Evolutionary conservation across 2,888 invertebrate species (phyloP).

Genomic region (Drosophila pegasa): DNA sequence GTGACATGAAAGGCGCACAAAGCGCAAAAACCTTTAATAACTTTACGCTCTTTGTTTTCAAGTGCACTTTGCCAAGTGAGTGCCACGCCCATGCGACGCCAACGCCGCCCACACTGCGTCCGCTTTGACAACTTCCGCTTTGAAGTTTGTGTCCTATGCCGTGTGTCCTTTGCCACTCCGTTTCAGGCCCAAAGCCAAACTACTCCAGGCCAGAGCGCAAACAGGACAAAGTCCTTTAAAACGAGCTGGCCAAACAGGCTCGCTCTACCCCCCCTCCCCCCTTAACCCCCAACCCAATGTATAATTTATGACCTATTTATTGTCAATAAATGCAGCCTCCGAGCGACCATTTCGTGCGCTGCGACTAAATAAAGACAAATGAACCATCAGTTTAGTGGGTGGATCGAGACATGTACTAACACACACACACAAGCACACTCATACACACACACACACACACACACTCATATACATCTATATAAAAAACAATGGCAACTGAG

Average conservation of each 20-base stretch:
- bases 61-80: slow-evolving; percentile 63
- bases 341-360: slow-evolving; percentile 72
- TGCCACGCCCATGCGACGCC: slow-evolving; percentile 42
- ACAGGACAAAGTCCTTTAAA: slow-evolving; percentile 29
- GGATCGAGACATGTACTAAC: slow-evolving; percentile 39
- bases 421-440: slow-evolving; percentile 11
- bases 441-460: slow-evolving; percentile 3
- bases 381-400: slow-evolving; percentile 69
- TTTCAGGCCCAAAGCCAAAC: slow-evolving; percentile 12
- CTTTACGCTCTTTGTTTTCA: slow-evolving; percentile 79
- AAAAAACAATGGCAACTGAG: slow-evolving; percentile 20
- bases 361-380: slow-evolving; percentile 75
- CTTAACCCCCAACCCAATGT: slow-evolving; percentile 11
- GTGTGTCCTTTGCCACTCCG: slow-evolving; percentile 19
- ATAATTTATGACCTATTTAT: slow-evolving; percentile 77
- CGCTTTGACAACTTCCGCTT: slow-evolving; percentile 68
- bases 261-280: not conserved
- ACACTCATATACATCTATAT: slow-evolving; percentile 10
- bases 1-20: slow-evolving; percentile 74
- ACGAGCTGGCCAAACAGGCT: not conserved
- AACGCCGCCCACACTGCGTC: too few relatives aligned
- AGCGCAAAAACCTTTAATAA: slow-evolving; percentile 77
- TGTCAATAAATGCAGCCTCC: slow-evolving; percentile 78
- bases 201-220: not conserved
- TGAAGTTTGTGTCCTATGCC: slow-evolving; percentile 53